Conservation (phyloP, 2,888 invertebrate genomes). For the Automeris io region DNA sequence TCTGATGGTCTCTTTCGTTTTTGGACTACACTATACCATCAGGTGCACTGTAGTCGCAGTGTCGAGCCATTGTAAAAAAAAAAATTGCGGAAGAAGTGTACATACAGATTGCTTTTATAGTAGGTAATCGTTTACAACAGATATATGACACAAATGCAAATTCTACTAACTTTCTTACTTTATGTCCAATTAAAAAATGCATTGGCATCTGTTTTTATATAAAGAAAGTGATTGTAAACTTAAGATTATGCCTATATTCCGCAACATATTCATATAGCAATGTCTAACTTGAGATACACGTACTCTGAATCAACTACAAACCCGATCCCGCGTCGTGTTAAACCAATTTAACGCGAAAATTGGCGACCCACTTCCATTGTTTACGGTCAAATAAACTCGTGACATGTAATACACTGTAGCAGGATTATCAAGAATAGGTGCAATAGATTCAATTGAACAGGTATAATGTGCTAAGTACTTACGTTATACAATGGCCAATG, state of each 20-base stretch:
- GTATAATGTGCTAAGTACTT: too few relatives aligned
- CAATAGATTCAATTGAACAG: too few relatives aligned
- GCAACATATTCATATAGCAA: background rate
- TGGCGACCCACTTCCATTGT: constrained; percentile 41
- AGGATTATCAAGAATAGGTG: constrained; percentile 6
- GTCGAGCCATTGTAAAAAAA: too few relatives aligned
- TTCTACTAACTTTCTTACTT: too few relatives aligned
- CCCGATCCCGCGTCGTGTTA: constrained; percentile 20
- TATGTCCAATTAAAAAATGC: background rate
- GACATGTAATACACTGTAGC: constrained; percentile 17
- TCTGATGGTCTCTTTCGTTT: too few relatives aligned
- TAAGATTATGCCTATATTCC: background rate
- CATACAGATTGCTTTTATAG: too few relatives aligned
- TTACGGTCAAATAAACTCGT: constrained; percentile 48
- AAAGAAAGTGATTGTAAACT: background rate
- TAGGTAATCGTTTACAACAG: too few relatives aligned
- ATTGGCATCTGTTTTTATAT: background rate
- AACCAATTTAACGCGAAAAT: constrained; percentile 47
- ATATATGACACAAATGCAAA: too few relatives aligned
- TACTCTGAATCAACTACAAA: constrained; percentile 9
- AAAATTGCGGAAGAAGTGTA: too few relatives aligned
- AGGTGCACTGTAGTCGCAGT: too few relatives aligned
- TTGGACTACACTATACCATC: too few relatives aligned
- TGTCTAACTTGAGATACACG: background rate
- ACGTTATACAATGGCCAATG: too few relatives aligned